Percentiles rank a stretch among this genome's conserved stretches.
Evolutionary conservation across 2,797 vertebrate genomes (phyloP).

Genomic region (Poeciliopsis gracilis): DNA sequence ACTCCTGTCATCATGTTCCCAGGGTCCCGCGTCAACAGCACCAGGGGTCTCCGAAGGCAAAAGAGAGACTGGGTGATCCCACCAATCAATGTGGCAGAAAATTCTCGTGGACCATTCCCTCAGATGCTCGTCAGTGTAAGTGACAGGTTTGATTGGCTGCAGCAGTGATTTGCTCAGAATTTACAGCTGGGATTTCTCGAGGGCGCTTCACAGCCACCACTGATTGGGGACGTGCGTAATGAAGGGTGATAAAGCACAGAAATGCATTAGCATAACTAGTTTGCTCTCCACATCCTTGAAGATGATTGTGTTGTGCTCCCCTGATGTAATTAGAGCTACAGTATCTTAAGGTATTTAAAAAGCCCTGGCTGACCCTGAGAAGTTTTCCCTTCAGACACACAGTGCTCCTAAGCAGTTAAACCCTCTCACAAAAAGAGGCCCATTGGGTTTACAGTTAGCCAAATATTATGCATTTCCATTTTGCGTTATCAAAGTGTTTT

Average conservation of each 20-base stretch:
- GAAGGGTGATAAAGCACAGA: slow-evolving; percentile 44
- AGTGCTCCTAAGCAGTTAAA: slow-evolving; percentile 44
- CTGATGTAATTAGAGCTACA: slow-evolving; percentile 60
- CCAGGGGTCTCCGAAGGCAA: slow-evolving; percentile 85
- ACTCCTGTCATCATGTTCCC: slow-evolving; percentile 83
- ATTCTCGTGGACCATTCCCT: slow-evolving; percentile 94
- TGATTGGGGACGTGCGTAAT: slow-evolving; percentile 55
- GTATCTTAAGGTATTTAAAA: slow-evolving; percentile 49
- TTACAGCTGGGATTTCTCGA: slow-evolving; percentile 57
- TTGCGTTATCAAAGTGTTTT: slow-evolving; percentile 45
- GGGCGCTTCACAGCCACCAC: slow-evolving; percentile 41
- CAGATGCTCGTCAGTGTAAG: slow-evolving; percentile 97
- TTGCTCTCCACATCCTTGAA: slow-evolving; percentile 51
- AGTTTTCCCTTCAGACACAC: slow-evolving; percentile 40
- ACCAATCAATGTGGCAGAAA: slow-evolving; percentile 95
- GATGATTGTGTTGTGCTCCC: slow-evolving; percentile 65
- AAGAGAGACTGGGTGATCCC: slow-evolving; percentile 99
- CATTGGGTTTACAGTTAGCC: slow-evolving; percentile 42
- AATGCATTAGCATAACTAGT: slow-evolving; percentile 60
- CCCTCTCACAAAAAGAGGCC: slow-evolving; percentile 33
- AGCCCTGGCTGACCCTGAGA: slow-evolving; percentile 44
- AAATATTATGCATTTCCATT: slow-evolving; percentile 53
- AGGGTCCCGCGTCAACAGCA: slow-evolving; percentile 71
- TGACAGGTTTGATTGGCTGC: slow-evolving; percentile 58
- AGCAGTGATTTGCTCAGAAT: slow-evolving; percentile 45